Conservation (phyloP, 2,888 invertebrate species). For the Salticus scenicus region DNA sequence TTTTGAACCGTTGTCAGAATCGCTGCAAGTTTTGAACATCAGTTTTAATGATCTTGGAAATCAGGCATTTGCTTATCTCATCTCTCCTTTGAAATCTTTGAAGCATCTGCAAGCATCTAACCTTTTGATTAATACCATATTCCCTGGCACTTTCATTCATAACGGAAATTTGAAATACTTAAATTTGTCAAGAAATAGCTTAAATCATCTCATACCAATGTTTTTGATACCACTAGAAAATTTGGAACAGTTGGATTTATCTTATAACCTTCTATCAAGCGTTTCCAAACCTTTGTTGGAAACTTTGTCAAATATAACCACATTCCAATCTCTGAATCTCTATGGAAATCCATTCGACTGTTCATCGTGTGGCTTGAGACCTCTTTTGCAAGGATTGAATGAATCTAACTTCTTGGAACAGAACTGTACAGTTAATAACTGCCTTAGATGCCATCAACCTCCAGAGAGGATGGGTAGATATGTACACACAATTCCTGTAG, state of each 20-base stretch:
- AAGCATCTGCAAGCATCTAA: constrained; percentile 76
- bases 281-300: constrained; percentile 80
- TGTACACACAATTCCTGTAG: neutral
- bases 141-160: constrained; percentile 46
- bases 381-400: constrained; percentile 72
- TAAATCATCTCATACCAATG: constrained; percentile 80
- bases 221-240: constrained; percentile 79
- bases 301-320: constrained; percentile 75
- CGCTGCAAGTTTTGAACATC: constrained; percentile 71
- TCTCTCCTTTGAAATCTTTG: constrained; percentile 80
- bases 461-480: constrained; percentile 78
- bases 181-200: constrained; percentile 85
- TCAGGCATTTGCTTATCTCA: constrained; percentile 76
- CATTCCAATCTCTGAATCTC: constrained; percentile 74
- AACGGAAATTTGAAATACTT: constrained; percentile 79
- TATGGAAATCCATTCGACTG: constrained; percentile 82
- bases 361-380: constrained; percentile 79
- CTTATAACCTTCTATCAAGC: constrained; percentile 83
- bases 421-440: constrained; percentile 71
- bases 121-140: constrained; percentile 45
- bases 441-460: constrained; percentile 80
- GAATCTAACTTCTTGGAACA: constrained; percentile 68
- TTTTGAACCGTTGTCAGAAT: constrained; percentile 59
- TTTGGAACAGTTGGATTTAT: constrained; percentile 83
- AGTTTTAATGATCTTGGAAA: constrained; percentile 71